A percentile compares a stretch with the other conserved stretches of the same genome.
These are phyloP conservation scores for Caenorhabditis imperialis DNA, from an alignment of 2,888 invertebrate genomes.

Conservation along the genomic window DNA sequence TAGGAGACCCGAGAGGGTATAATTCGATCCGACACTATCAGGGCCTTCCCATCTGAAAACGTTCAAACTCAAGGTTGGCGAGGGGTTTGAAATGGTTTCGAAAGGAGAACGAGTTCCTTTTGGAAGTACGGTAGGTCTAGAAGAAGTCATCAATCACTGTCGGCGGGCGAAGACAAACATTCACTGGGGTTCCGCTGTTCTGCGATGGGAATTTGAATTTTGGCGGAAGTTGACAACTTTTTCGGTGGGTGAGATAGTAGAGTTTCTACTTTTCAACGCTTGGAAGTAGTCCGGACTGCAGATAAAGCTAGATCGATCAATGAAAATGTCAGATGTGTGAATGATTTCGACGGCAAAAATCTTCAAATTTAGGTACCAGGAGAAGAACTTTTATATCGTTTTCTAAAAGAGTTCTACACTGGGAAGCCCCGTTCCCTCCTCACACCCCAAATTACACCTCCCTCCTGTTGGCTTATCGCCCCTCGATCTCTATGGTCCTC, in stretches of 20 bases:
- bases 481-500: not conserved
- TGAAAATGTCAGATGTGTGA: slow-evolving; percentile 15
- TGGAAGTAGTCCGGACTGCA: slow-evolving; percentile 13
- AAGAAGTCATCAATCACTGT: slow-evolving; percentile 12
- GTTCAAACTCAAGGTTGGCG: slow-evolving; percentile 1
- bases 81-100: slow-evolving; percentile 4
- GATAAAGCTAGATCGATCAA: slow-evolving; percentile 6
- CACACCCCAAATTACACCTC: too few species aligned
- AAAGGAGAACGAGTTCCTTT: slow-evolving; percentile 9
- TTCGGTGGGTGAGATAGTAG: too few species aligned
- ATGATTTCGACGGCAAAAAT: slow-evolving; percentile 12
- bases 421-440: too few species aligned
- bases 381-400: too few species aligned
- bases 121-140: not conserved
- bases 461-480: not conserved
- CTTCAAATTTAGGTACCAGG: too few species aligned
- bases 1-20: too few species aligned
- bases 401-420: too few species aligned
- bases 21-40: slow-evolving; percentile 41
- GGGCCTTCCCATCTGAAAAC: too few species aligned
- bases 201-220: not conserved
- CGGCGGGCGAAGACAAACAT: slow-evolving; percentile 12
- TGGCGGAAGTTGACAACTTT: too few species aligned
- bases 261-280: too few species aligned
- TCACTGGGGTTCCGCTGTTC: slow-evolving; percentile 9